A percentile compares a stretch with the other conserved stretches of the same genome.
These are phyloP conservation scores for Actenoides hombroni DNA, from an alignment of 2,113 vertebrate genomes.

Conservation along the genomic window DNA sequence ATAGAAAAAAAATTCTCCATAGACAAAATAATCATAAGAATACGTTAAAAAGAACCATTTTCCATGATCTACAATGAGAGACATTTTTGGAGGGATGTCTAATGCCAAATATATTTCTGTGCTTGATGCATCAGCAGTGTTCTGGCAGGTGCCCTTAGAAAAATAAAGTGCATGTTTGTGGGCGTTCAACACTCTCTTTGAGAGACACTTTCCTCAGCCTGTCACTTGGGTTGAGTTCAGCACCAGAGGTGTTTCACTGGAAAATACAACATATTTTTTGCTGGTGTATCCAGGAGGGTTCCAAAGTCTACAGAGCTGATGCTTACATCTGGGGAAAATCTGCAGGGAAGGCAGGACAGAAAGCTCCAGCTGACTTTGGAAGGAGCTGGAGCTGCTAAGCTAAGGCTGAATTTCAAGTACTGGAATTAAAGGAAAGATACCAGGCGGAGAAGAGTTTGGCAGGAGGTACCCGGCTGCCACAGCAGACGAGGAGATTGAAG, in stretches of 20 bases:
- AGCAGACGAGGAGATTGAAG: background rate
- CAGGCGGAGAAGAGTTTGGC: background rate
- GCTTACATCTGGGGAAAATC: conserved; percentile 35
- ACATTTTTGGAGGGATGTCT: background rate
- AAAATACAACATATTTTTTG: conserved; percentile 7
- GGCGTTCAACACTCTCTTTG: background rate
- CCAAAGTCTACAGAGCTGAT: conserved; percentile 25
- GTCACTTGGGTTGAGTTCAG: background rate
- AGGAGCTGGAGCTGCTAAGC: background rate
- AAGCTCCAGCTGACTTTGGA: background rate
- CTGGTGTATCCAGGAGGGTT: background rate
- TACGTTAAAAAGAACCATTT: background rate
- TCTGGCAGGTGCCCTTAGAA: conserved; percentile 24
- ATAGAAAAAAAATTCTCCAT: background rate
- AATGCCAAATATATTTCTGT: background rate
- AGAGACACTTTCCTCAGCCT: conserved; percentile 13
- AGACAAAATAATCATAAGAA: background rate
- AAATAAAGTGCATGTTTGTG: conserved; percentile 29
- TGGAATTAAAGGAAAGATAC: background rate
- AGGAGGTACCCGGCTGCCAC: background rate
- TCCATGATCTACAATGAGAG: background rate
- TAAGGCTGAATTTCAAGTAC: background rate
- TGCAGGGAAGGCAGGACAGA: background rate
- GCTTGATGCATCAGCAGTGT: conserved; percentile 1
- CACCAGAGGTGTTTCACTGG: conserved; percentile 38